Evolutionary conservation across 1,140 invertebrate genomes (phyloP), one percentile per base, ranked within the genome.

Genomic region (Scaptomyza hsui): DNA sequence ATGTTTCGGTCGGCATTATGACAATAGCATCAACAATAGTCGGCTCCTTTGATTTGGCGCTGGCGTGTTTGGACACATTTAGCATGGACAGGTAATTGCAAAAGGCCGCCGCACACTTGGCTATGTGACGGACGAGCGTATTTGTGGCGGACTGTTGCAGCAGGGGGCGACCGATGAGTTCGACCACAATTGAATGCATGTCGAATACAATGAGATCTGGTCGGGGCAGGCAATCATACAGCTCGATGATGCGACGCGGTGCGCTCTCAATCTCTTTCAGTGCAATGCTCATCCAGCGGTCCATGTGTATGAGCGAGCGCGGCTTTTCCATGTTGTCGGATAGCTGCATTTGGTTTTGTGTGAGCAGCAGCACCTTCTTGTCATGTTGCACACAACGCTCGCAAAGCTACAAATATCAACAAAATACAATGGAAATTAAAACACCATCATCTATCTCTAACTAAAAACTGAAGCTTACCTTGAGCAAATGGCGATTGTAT

Each of bases 71-170:
- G n/a, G 42, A 16, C 2, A 48, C 48, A n/a, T 67, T 37, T 9
- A 75, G 39, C 47, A 86, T 57, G 21, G 74, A 69, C n/a, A 63
- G 57, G 9, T 72, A 85, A 5, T 81, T 81, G 26, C 62, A 72
- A 29, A 85, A 85, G n/a, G 81, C 77, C 0, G 81, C 81, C 6
- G 82, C 71, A 26, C 77, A 81, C 7, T 86, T 85, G 45, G 81
- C 77, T 21, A 85, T 75, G 10, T 57, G 69, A 1, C 81, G 77
- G 2, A 85, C 77, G n/a, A 86, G 47, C 4, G 63, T 60, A 6
- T 77, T 49, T 12, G 45, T 68, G 21, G 56, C 47, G 42, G 69
- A 77, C 39, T 86, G 82, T 44, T 81, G 73, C 49, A 74, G 53
- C 9, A 85, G 59, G 0, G 81, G 81, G 0, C 69, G 81, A 24